A percentile compares a stretch with the other conserved stretches of the same genome.
Evolutionary conservation across 2,888 invertebrate species (phyloP).

Genomic region (Leucophenga montana): DNA sequence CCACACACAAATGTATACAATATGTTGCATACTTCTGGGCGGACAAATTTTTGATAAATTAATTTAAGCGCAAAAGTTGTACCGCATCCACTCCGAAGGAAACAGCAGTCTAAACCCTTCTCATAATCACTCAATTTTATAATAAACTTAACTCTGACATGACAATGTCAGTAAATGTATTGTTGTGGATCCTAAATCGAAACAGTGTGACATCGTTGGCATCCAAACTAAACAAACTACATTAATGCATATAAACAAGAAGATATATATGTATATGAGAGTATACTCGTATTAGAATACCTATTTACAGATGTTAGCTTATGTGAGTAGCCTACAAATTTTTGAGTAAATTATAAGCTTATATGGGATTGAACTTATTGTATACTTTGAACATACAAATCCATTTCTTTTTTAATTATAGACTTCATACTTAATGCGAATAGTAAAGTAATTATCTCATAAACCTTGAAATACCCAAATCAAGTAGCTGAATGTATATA

Average conservation of each 20-base stretch:
- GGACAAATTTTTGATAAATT: constrained; percentile 30
- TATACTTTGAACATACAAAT: no score
- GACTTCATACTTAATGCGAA: no score
- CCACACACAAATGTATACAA: neutral
- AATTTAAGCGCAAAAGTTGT: constrained; percentile 27
- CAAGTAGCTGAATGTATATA: no score
- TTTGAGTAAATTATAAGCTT: no score
- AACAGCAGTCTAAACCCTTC: neutral
- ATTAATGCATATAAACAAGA: neutral
- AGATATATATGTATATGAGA: neutral
- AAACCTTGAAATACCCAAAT: no score
- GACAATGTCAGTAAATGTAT: neutral
- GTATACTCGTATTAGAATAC: neutral
- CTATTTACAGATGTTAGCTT: no score
- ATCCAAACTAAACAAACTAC: neutral
- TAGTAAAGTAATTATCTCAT: no score
- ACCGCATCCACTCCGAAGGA: neutral
- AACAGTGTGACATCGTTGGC: no score
- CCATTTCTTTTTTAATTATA: no score
- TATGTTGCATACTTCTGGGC: constrained; percentile 5
- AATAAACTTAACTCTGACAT: constrained; percentile 20
- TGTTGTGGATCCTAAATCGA: constrained; percentile 5
- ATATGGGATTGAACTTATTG: no score
- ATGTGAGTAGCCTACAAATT: no score
- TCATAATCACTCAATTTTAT: constrained; percentile 30